Evolutionary conservation across 2,797 vertebrate genomes (phyloP).

Genomic region (Hyperoplus lanceolatus): DNA sequence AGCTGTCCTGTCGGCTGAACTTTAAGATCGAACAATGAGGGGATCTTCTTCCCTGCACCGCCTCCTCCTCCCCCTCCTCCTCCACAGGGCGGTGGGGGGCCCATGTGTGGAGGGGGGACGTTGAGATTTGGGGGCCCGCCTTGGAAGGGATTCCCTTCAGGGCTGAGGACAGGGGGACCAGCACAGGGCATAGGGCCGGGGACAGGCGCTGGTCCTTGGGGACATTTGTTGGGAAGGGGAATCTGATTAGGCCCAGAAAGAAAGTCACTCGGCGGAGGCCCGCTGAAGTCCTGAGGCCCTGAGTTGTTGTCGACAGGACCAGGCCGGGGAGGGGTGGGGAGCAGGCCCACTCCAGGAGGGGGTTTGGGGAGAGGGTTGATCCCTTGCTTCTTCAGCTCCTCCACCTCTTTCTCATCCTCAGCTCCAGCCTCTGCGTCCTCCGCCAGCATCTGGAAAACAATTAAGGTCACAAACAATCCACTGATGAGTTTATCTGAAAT

Average conservation of each 20-base stretch:
- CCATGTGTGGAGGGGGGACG: constrained; percentile 84
- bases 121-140: constrained; percentile 74
- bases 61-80: constrained; percentile 43
- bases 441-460: constrained; percentile 90
- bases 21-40: constrained; percentile 95
- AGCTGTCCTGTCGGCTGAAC: constrained; percentile 95
- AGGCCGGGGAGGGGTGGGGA: constrained; percentile 92
- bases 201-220: constrained; percentile 64
- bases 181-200: constrained; percentile 71
- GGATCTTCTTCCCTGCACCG: constrained; percentile 89
- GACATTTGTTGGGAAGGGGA: constrained; percentile 65
- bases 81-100: constrained; percentile 80
- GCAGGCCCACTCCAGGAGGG: constrained; percentile 93
- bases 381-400: constrained; percentile 96
- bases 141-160: constrained; percentile 80
- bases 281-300: constrained; percentile 77
- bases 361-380: constrained; percentile 97
- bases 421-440: constrained; percentile 96
- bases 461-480: background rate
- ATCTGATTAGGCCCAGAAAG: constrained; percentile 70
- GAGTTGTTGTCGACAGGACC: constrained; percentile 76
- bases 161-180: constrained; percentile 66
- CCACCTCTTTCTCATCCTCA: constrained; percentile 97
- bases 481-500: background rate
- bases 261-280: constrained; percentile 68